Base-by-base conservation (phyloP, 2,888 invertebrate species). In the Oegoconia quadripuncta region DNA sequence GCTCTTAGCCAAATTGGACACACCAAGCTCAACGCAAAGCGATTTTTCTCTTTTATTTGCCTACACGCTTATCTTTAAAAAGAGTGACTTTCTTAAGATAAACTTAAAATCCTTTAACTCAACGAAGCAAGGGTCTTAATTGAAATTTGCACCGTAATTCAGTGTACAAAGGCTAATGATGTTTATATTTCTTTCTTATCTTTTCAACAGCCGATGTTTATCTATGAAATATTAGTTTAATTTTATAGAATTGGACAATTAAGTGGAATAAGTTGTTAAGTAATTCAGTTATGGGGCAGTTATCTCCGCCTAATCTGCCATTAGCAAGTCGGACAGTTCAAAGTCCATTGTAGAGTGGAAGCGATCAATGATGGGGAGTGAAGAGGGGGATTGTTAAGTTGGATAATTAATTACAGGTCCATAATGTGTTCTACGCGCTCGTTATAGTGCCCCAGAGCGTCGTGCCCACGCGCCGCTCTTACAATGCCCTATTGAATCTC, bases 341-440 rank as follows among this genome's bases (percentile, higher is more conserved):
- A 17, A 36, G 39, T 41, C 39, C 39, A 41, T 39, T 37, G 41
- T 43, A 59, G 58, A 48, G 60, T 54, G 58, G 55, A 58, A 67
- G 55, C 69, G 66, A 70, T 66, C 67, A 62, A 61, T 60, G 61
- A 51, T 52, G 50, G n/a, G 47, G 52, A 47, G 47, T 52, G 44
- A 46, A 52, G n/a, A 55, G 55, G 60, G 61, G 61, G 59, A 60
- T 62, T 51, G 55, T 61, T 63, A 71, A 74, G 68, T 74, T 66
- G 59, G 64, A 71, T 76, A 78, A 80, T 81, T 80, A 80, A 80
- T 81, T 72, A 75, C 60, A 55, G 53, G 44, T 50, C 55, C 55
- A 66, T 76, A 76, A 73, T 67, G 65, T 68, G 63, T 56, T 52
- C 59, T 52, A 60, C 57, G 52, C 50, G 50, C 57, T 42, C 61